Evolutionary conservation across 64 coral and sea anemone species (phyloP).

Genomic region (Platygyra sinensis): DNA sequence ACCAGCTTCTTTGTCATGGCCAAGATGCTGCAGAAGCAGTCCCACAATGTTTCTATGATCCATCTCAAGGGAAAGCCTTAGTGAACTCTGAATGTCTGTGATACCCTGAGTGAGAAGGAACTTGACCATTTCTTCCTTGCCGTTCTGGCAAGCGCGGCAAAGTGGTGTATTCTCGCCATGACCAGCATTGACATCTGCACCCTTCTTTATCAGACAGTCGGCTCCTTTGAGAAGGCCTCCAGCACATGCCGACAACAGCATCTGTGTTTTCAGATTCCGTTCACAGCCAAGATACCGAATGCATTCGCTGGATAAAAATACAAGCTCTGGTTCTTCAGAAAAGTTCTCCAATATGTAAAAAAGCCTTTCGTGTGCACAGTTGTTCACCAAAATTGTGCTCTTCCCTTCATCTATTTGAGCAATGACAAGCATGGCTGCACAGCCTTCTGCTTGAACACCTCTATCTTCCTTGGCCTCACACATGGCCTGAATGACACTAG

Average conservation of each 20-base stretch:
- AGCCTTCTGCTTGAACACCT: constrained; percentile 74
- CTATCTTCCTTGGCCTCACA: constrained; percentile 36
- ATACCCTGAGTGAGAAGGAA: constrained; percentile 90
- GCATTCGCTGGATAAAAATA: constrained; percentile 83
- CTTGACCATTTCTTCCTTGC: constrained; percentile 84
- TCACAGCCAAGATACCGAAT: constrained; percentile 80
- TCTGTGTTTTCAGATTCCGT: constrained; percentile 64
- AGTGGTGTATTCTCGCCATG: constrained; percentile 85
- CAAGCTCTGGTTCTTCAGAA: constrained; percentile 44
- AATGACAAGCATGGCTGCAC: constrained; percentile 79
- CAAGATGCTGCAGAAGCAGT: constrained; percentile 83
- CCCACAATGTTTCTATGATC: constrained; percentile 79
- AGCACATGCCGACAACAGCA: constrained; percentile 86
- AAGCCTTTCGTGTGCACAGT: constrained; percentile 69
- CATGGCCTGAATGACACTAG: constrained; percentile 66
- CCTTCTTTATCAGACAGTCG: constrained; percentile 77
- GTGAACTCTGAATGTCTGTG: constrained; percentile 82
- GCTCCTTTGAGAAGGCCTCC: constrained; percentile 67
- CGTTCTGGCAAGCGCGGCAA: constrained; percentile 76
- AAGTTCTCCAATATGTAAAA: constrained; percentile 83
- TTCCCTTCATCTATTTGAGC: constrained; percentile 63
- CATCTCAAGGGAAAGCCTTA: constrained; percentile 89
- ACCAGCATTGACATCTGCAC: constrained; percentile 91
- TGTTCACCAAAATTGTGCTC: constrained; percentile 73
- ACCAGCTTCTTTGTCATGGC: constrained; percentile 91